Percentiles rank a stretch among this genome's conserved stretches.
Evolutionary conservation across 2,797 vertebrate genomes (phyloP).

Genomic region (Enteromius unitaeniatus): DNA sequence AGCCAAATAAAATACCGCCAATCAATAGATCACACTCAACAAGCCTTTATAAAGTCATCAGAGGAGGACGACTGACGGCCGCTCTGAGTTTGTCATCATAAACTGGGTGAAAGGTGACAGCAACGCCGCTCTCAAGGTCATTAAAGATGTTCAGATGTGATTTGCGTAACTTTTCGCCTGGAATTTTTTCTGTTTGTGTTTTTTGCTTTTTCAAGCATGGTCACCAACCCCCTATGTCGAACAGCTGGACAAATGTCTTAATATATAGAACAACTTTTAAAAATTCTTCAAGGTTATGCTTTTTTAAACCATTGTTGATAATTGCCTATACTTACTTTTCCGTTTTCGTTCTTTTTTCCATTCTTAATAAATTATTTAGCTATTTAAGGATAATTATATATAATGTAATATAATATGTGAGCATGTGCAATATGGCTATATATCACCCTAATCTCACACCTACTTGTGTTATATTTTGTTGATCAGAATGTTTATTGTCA

Average conservation of each 20-base stretch:
- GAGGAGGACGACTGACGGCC: neutral
- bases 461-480: no score
- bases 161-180: slow-evolving; percentile 22
- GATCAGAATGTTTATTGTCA: no score
- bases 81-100: neutral
- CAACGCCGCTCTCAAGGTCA: neutral
- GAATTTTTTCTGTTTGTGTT: slow-evolving; percentile 46
- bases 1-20: neutral
- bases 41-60: neutral
- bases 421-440: no score
- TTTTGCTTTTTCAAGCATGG: slow-evolving; percentile 8
- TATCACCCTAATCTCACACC: no score
- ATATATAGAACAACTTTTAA: neutral
- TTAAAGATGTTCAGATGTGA: slow-evolving; percentile 14
- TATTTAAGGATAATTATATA: neutral
- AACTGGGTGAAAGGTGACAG: slow-evolving; percentile 10
- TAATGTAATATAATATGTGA: neutral
- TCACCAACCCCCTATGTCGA: neutral
- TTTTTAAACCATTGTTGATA: neutral
- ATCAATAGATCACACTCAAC: slow-evolving; percentile 9
- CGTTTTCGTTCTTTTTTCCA: neutral
- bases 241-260: slow-evolving; percentile 32
- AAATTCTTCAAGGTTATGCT: neutral
- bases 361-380: neutral
- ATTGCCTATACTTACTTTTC: neutral